Base-by-base conservation (phyloP, 2,888 invertebrate species). In the Sycophila texana region DNA sequence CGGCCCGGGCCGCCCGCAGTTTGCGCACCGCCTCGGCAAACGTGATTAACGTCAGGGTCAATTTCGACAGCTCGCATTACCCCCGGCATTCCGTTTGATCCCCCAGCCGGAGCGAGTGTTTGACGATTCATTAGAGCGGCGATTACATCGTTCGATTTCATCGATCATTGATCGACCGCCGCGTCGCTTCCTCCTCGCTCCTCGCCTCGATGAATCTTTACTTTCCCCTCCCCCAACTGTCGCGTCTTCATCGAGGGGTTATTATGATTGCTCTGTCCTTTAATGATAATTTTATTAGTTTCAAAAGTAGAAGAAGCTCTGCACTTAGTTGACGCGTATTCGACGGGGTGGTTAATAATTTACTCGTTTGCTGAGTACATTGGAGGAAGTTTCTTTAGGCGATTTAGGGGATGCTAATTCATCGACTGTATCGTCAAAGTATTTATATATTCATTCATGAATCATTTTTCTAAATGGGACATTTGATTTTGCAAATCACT, bases 41-140 rank as follows among this genome's bases (percentile, higher is more conserved):
- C 82, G 82, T 83, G 83, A 85, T 85, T 85, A 85, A 85, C 83
- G 80, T 80, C 39, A 78, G 82, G 83, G 72, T 85, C 83, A 83
- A 85, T 85, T 80, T 83, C 82, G 74, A 74, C 79, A 81, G 73
- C 82, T 82, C 63, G 71, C 63, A 80, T 82, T 83, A 75, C 82
- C 82, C 26, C 76, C 70, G 81, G 80, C 83, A 86, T 87, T 86
- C 86, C 86, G 87, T 88, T 88, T 88, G 88, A 88, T 88, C 85
- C 82, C 82, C 10, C 39, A 39, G 39, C 39, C 39, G 39, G 39
- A 39, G 39, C 39, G 39, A 39, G 39, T 39, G 39, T 39, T 39
- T 39, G 39, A 39, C 39, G 39, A 39, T 4, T 22, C 20, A 71
- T 88, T 88, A 88, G 82, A 83, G 76, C 82, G 77, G 73, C 61